Base-by-base conservation (phyloP, 2,797 vertebrate genomes). In the Leuciscus waleckii region DNA sequence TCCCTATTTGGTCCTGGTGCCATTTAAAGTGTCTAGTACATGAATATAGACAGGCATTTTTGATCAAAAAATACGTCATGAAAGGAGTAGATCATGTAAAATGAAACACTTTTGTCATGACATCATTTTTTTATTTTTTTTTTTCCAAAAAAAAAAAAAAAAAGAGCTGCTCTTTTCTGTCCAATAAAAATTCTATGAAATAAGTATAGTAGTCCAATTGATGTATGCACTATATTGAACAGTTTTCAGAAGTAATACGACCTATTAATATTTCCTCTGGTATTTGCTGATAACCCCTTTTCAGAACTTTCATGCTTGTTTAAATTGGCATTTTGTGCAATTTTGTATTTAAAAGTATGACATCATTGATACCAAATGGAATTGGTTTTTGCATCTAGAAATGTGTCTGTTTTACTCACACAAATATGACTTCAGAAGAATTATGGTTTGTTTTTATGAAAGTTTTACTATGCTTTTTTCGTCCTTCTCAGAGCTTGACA, bases 41-140 rank as follows among this genome's bases (percentile, higher is more conserved):
- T 7, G 32, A 35, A 54, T 17, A 81, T 70, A 54, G 54, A 39
- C 23, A 21, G 32, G 26, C 32, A 19, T 29, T 26, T 41, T 17
- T 26, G 0, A 41, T 13, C 0, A n/a, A n/a, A 56, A 76, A 49
- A 49, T 4, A 56, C 6, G 23, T 23, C 21, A 23, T 19, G 68
- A 73, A 73, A 46, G n/a, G 39, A 49, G 29, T 29, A 54, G 49
- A 39, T 81, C 46, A 19, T 16, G 16, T 81, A 56, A 71, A 81
- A 79, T 67, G 17, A 67, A 79, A 67, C 41, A 79, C 26, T 49
- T 65, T 67, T 35, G 58, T 46, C 17, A 49, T 67, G 56, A 61
- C 41, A n/a, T 41, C n/a, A 71, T 71, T 11, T 37, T 61, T 11
- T 61, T 19, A 37, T 11, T 39, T 29, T 67, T 11, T 68, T 69